A percentile compares a stretch with the other conserved stretches of the same genome.
These are phyloP conservation scores for Alethe castanea DNA, from an alignment of 2,113 vertebrate species.

Conservation along the genomic window DNA sequence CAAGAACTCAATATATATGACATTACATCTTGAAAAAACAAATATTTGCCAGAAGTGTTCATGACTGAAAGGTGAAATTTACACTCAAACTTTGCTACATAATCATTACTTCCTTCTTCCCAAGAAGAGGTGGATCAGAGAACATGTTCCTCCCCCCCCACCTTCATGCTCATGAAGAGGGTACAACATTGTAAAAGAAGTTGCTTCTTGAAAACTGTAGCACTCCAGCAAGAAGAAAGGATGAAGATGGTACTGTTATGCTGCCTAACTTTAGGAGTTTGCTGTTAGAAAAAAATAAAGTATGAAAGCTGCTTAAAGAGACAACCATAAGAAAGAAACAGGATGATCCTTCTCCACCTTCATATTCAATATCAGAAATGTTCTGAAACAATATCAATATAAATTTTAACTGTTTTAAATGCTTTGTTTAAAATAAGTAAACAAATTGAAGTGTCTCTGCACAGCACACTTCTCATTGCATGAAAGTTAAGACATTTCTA, in stretches of 20 bases:
- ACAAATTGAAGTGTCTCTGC: background rate
- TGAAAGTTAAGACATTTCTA: background rate
- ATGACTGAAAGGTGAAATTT: background rate
- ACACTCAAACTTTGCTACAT: background rate
- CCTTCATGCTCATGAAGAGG: background rate
- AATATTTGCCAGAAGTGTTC: background rate
- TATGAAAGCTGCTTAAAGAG: constrained; percentile 21
- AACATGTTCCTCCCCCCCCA: background rate
- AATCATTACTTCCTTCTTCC: background rate
- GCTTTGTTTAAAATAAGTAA: background rate
- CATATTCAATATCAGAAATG: background rate
- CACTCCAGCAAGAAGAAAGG: background rate
- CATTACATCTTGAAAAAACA: background rate
- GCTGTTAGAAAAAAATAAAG: background rate
- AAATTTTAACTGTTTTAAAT: background rate
- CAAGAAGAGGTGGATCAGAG: background rate
- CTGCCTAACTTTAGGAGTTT: background rate
- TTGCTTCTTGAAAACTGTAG: background rate
- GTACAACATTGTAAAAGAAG: background rate
- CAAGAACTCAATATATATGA: background rate
- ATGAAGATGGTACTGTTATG: constrained; percentile 1
- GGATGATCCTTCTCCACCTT: background rate
- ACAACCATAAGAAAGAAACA: constrained; percentile 12
- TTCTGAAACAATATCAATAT: background rate
- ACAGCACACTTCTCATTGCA: background rate